Base-by-base conservation (phyloP, 2,797 vertebrate genomes). In the Gobio occitaniae region DNA sequence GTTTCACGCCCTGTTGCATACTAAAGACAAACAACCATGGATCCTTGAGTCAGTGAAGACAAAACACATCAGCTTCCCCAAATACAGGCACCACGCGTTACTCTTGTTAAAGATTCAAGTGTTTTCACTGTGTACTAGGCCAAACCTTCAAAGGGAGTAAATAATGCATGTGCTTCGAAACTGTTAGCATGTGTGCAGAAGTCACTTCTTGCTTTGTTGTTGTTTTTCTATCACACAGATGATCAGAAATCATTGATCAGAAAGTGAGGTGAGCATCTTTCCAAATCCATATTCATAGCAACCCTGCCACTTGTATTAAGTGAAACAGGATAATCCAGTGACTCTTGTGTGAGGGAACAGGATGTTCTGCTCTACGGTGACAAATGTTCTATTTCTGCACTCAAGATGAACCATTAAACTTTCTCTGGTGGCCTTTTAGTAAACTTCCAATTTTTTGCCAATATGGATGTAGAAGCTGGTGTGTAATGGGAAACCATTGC, bases 61-160 rank as follows among this genome's bases (percentile, higher is more conserved):
- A 3, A 48, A 84, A 50, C 25, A 38, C 10, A 6, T 50, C 50
- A 48, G 17, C 63, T 54, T 78, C 65, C 56, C 63, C 25, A 59
- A 84, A 59, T 44, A 29, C 74, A 68, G 47, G 32, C 83, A 59
- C 7, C 7, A 17, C 25, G 32, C 0, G 1, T 3, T 19, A 59
- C 25, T 56, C 70, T 65, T 15, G 32, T 71, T 78, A 78, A 78
- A 84, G 32, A 83, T 83, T 76, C 5, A 76, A 15, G 16, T 44
- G 74, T 77, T 77, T 75, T 68, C 50, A 65, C 29, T 12, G 56
- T 65, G 56, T 48, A 16, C 59, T 21, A 6, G 15, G 21, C 32
- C 47, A 76, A 76, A 66, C 13, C 50, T 47, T 69, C 65, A 68
- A 13, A 70, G 63, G 66, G 16, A 41, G 12, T 68, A 29, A 84